Percentiles rank a stretch among this genome's conserved stretches.
phyloP scores from a whole-genome alignment of 2,888 invertebrate genomes.

The Thelaira solivaga region DNA sequence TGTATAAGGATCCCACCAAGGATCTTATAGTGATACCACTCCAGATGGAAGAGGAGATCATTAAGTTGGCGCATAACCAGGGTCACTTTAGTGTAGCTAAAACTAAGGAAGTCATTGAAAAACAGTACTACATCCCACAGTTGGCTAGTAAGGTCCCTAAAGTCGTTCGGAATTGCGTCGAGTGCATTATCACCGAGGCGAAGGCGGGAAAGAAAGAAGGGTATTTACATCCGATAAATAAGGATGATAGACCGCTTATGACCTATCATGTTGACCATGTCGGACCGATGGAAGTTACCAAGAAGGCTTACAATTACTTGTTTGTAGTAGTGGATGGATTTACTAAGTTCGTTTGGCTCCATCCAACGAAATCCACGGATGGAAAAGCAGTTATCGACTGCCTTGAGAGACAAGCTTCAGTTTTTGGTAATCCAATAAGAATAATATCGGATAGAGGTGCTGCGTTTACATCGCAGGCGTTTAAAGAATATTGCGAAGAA shows the following conservation, averaged over 20 bases:
- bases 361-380: neutral
- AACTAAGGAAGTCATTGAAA: neutral
- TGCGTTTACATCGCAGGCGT: neutral
- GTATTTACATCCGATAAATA: neutral
- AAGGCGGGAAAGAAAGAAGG: neutral
- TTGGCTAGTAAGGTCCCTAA: neutral
- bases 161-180: no score
- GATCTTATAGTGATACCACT: neutral
- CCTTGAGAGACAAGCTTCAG: neutral
- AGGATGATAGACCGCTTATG: neutral
- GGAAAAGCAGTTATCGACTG: neutral
- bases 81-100: neutral
- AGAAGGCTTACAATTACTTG: neutral
- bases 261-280: slow-evolving; percentile 1
- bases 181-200: no score
- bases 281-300: neutral
- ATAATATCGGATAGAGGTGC: neutral
- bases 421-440: neutral
- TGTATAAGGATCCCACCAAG: neutral
- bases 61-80: neutral
- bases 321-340: neutral
- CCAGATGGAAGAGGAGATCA: neutral
- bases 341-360: neutral
- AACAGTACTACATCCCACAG: neutral
- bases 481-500: neutral